phyloP scores from a whole-genome alignment of 2,888 invertebrate species.

The Ptilodon capucinus region DNA sequence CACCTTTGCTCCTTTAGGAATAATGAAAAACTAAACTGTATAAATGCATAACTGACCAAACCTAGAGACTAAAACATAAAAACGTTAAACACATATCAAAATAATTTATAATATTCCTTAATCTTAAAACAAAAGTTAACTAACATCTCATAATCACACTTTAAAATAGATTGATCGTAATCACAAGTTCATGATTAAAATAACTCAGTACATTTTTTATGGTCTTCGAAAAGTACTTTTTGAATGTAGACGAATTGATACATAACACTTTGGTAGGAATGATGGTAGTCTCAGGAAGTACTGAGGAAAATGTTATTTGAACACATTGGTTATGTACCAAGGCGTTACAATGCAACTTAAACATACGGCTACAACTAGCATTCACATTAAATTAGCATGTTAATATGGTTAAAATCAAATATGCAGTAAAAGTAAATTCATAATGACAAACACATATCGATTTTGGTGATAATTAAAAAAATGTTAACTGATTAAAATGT shows the following conservation, averaged over 20 bases:
- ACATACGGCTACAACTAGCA: conserved; percentile 48
- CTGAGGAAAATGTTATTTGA: conserved; percentile 11
- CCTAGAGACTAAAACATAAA: conserved; percentile 29
- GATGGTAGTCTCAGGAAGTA: conserved; percentile 6
- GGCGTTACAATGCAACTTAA: conserved; percentile 50
- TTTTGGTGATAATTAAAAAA: conserved; percentile 48
- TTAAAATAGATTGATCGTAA: conserved; percentile 68
- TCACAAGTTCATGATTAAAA: conserved; percentile 80
- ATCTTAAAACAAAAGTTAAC: conserved; percentile 52
- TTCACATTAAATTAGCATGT: conserved; percentile 73
- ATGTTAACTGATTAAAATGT: conserved; percentile 78
- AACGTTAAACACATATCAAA: conserved; percentile 36
- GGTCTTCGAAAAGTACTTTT: conserved; percentile 35
- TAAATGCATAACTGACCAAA: conserved; percentile 40
- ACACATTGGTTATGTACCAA: conserved; percentile 67
- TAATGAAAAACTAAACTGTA: conserved; percentile 44
- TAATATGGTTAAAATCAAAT: conserved; percentile 81
- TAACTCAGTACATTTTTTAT: conserved; percentile 46
- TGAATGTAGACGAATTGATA: conserved; percentile 60
- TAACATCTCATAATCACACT: conserved; percentile 69
- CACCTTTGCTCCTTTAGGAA: conserved; percentile 45
- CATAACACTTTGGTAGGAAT: conserved; percentile 60
- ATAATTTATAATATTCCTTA: conserved; percentile 48
- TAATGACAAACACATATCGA: conserved; percentile 64
- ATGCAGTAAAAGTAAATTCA: conserved; percentile 65